These are phyloP conservation scores for Neostethus bicornis DNA, from an alignment of 2,797 vertebrate genomes.

Conservation along the genomic window DNA sequence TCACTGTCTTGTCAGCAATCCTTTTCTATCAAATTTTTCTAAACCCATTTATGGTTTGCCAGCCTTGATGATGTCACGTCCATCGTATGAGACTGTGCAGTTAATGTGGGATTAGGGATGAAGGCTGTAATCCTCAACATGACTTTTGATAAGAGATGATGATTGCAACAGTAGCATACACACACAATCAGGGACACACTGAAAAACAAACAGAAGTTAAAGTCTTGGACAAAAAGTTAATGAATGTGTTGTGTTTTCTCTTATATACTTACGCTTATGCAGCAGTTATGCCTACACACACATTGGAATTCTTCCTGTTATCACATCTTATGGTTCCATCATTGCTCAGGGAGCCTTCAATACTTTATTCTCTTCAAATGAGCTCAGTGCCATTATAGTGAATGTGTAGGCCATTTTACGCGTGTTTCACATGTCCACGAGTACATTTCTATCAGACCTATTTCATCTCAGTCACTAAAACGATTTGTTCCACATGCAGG, in stretches of 20 bases:
- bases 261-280: constrained; percentile 3
- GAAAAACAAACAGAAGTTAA: constrained; percentile 14
- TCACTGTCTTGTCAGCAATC: constrained; percentile 62
- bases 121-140: constrained; percentile 80
- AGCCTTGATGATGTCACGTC: constrained; percentile 72
- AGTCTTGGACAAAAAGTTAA: constrained; percentile 13
- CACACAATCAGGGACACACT: constrained; percentile 13
- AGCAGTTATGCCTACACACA: constrained; percentile 5
- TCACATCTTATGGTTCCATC: constrained; percentile 32
- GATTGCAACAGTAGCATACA: constrained; percentile 66
- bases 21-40: constrained; percentile 68
- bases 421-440: constrained; percentile 62
- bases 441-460: constrained; percentile 60
- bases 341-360: constrained; percentile 29
- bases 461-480: constrained; percentile 65
- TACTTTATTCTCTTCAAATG: constrained; percentile 36
- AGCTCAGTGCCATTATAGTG: constrained; percentile 53
- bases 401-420: constrained; percentile 71
- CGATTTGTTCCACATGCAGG: constrained; percentile 61
- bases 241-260: constrained; percentile 6
- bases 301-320: not conserved
- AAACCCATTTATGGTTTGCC: constrained; percentile 69
- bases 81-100: constrained; percentile 75
- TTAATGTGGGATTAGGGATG: constrained; percentile 80
- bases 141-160: constrained; percentile 72